Evolutionary conservation across 2,113 vertebrate genomes (phyloP), one percentile per base, ranked within the genome.

Genomic region (Caloenas nicobarica): DNA sequence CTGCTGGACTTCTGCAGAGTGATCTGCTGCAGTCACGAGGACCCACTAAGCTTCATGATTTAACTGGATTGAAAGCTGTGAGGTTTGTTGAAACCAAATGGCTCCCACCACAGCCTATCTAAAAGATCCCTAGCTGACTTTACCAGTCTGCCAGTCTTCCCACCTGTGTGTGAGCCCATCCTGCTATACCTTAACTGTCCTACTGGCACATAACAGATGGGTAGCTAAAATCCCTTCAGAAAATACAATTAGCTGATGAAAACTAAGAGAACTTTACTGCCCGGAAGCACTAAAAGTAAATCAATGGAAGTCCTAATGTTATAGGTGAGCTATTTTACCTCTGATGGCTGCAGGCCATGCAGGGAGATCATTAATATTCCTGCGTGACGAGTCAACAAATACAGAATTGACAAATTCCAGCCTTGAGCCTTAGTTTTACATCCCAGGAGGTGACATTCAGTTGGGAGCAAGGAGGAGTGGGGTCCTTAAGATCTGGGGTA

Each of bases 201-300:
- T n/a, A 65, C 24, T 64, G 68, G n/a, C 34, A 56, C 4, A 11
- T 38, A 65, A 85, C 24, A 70, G 13, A 60, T 13, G 48, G 6
- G 42, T 10, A 90, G 80, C 46, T 34, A 94, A 95, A 91, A 84
- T 26, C 22, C 42, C 28, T 61, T 86, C 4, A 3, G 40, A 86
- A 93, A 93, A 92, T 44, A 48, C 31, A 79, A 86, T 90, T 81
- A 72, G 8, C 22, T 74, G 81, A 17, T 69, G 51, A 74, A 93
- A 84, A 79, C 7, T 31, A 61, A 73, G 29, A 88, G 60, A 83
- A 71, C 8, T 53, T 90, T 71, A 57, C 53, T 94, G 90, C 61
- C 80, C 91, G 57, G 53, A 92, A 86, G 72, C 50, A 68, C 38
- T 86, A 48, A 19, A 92, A 91, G 25, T 93, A 81, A 93, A 96